A percentile compares a stretch with the other conserved stretches of the same genome.
Conservation (phyloP, 2,797 vertebrate species). For the Micromesistius poutassou region DNA sequence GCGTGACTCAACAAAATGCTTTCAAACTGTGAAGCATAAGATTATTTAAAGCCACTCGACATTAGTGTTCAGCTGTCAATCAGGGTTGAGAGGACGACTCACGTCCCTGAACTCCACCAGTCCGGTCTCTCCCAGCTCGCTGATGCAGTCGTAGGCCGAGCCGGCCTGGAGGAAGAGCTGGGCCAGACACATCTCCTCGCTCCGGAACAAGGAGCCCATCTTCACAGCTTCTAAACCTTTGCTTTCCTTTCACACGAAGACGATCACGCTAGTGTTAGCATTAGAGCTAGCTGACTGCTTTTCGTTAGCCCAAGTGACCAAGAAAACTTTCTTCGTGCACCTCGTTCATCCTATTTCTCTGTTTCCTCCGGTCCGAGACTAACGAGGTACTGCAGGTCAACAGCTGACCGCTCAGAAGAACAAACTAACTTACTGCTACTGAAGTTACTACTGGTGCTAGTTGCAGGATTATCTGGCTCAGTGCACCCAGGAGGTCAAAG, state of each 20-base stretch:
- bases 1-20: neutral
- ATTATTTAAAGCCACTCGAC: neutral
- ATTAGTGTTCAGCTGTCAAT: neutral
- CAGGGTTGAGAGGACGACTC: slow-evolving; percentile 63
- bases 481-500: neutral
- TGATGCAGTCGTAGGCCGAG: slow-evolving; percentile 94
- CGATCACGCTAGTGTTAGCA: neutral
- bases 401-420: neutral
- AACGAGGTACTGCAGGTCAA: neutral
- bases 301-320: neutral
- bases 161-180: slow-evolving; percentile 94
- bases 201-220: slow-evolving; percentile 87
- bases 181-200: slow-evolving; percentile 92
- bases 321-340: neutral
- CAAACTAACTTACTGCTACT: neutral
- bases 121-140: slow-evolving; percentile 90
- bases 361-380: neutral
- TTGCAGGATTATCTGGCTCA: neutral
- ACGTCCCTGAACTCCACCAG: slow-evolving; percentile 96
- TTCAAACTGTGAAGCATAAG: neutral
- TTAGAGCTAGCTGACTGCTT: neutral
- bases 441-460: neutral
- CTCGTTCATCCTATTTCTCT: neutral
- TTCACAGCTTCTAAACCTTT: slow-evolving; percentile 35
- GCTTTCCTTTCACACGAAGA: neutral